Percentiles rank a stretch among this genome's conserved stretches.
phyloP scores from a whole-genome alignment of 2,113 vertebrate species.

The Corapipo altera region DNA sequence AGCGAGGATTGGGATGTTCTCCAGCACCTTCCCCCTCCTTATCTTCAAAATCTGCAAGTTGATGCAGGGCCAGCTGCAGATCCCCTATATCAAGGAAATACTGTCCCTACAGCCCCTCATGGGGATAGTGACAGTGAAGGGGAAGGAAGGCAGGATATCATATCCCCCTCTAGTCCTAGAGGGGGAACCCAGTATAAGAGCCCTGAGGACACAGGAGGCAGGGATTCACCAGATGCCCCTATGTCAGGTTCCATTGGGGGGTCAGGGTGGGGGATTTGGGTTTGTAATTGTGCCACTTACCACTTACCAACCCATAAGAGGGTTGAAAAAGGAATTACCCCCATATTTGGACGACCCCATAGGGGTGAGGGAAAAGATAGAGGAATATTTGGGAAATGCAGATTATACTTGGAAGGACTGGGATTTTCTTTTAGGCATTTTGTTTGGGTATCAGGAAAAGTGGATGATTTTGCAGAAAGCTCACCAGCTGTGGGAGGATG shows the following conservation, averaged over 20 bases:
- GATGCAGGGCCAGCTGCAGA: neutral
- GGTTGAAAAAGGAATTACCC: neutral
- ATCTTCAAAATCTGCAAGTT: neutral
- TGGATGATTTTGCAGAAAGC: neutral
- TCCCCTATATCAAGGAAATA: neutral
- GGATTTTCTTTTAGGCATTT: neutral
- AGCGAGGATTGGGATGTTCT: neutral
- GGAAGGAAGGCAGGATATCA: neutral
- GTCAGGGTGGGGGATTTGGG: no score
- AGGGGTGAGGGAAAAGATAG: neutral
- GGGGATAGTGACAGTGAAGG: neutral
- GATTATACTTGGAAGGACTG: neutral
- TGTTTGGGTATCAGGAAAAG: neutral
- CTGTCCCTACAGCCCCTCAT: no score
- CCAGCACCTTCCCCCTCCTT: neutral
- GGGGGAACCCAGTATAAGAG: no score
- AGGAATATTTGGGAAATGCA: neutral
- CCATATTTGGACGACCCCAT: neutral
- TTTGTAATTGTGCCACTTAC: neutral
- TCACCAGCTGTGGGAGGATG: neutral
- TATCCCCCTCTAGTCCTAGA: neutral
- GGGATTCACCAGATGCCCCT: neutral
- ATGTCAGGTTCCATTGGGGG: neutral
- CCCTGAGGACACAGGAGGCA: neutral
- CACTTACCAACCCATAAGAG: neutral